Base-by-base conservation (phyloP, 2,113 vertebrate genomes). In the Gymnogyps californianus region DNA sequence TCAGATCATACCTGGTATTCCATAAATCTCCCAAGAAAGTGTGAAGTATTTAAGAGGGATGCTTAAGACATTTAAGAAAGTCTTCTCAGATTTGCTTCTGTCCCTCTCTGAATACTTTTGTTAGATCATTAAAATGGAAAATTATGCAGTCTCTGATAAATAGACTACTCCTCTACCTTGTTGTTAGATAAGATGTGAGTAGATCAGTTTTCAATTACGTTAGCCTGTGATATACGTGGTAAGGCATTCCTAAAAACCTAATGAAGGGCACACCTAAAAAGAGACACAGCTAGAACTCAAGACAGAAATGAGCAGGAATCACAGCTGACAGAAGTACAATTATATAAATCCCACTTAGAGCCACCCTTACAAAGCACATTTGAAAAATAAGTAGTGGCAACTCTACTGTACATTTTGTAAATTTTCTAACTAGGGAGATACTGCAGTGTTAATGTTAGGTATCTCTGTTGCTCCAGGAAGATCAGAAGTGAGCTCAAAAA, bases 141-240 rank as follows among this genome's bases (percentile, higher is more conserved):
- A 89, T 69, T 44, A 95, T 24, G 44, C 52, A 90, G 36, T 36
- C 86, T 93, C 91, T 93, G 79, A 92, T 78, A 86, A 93, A 92
- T 5, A 89, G 59, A 51, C 55, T 75, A 66, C 71, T 92, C 59
- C 59, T 47, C 57, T 81, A 76, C 44, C 47, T 87, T 6, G 3
- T 44, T 72, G 52, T 82, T 84, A 91, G 77, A 26, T 89, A 89
- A 92, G 80, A 87, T 55, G 46, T 6, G 38, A 89, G 34, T 29
- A 93, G 80, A 84, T 44, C 52, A 79, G 72, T 87, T 95, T 79
- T 97, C 86, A 84, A 7, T 89, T 87, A 89, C 2, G 11, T 81
- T 95, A 83, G 51, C 38, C 62, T 87, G 58, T n/a, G 42, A 77
- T 69, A 59, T 46, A 89, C 38, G 58, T 51, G 47, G 47, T 83